These are phyloP conservation scores for Agrochola circellaris DNA, from an alignment of 2,888 invertebrate species.

Conservation along the genomic window DNA sequence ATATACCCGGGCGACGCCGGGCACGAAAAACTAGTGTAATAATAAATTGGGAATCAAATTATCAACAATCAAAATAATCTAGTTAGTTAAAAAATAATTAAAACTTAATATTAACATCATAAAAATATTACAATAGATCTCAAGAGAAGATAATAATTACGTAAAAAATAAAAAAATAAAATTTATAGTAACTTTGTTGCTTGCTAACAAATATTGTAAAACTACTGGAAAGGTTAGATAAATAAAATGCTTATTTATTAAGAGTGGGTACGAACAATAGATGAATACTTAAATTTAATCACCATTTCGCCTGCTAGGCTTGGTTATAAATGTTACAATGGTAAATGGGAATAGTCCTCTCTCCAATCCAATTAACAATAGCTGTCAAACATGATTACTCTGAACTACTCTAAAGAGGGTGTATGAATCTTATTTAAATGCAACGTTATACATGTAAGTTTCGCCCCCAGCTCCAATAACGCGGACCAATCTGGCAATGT, in stretches of 20 bases:
- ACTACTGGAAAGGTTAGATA: neutral
- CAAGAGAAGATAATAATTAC: neutral
- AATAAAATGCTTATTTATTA: neutral
- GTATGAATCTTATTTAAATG: conserved; percentile 15
- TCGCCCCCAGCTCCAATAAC: neutral
- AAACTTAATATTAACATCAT: neutral
- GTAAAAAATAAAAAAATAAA: neutral
- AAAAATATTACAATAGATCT: neutral
- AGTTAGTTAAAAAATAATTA: neutral
- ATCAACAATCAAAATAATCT: neutral
- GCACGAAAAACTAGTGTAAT: too few relatives aligned
- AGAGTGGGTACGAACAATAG: neutral
- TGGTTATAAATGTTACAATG: neutral
- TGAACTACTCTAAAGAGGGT: conserved; percentile 27
- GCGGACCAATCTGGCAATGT: neutral
- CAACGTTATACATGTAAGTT: neutral
- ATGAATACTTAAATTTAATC: conserved; percentile 3
- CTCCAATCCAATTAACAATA: neutral
- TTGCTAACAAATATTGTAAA: neutral
- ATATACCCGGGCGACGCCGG: too few relatives aligned
- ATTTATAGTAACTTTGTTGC: neutral
- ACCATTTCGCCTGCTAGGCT: neutral
- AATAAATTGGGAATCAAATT: neutral
- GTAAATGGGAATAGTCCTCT: neutral
- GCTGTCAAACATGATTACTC: conserved; percentile 19